These are phyloP conservation scores for Conus ventricosus DNA, from an alignment of 1,140 invertebrate genomes.

Conservation along the genomic window DNA sequence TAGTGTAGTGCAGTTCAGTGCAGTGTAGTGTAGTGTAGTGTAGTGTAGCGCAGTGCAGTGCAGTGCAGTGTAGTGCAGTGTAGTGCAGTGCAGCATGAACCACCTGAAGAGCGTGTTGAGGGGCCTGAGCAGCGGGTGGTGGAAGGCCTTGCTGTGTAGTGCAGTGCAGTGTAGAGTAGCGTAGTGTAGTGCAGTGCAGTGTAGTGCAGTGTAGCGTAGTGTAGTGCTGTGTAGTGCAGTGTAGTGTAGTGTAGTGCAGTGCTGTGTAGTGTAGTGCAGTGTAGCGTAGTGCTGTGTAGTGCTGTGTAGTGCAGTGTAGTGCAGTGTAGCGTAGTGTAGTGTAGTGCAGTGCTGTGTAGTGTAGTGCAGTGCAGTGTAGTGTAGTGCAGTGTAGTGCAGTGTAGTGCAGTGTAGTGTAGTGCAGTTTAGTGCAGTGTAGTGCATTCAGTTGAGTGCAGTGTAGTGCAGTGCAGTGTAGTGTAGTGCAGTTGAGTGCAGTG, in stretches of 20 bases:
- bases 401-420: conserved; percentile 36
- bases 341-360: conserved; percentile 38
- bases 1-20: conserved; percentile 38
- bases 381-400: conserved; percentile 26
- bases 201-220: conserved; percentile 40
- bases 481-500: conserved; percentile 34
- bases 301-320: conserved; percentile 24
- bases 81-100: too few relatives aligned
- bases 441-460: too few relatives aligned
- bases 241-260: conserved; percentile 20
- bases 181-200: not conserved
- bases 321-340: conserved; percentile 30
- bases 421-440: too few relatives aligned
- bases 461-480: conserved; percentile 29
- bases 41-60: conserved; percentile 35
- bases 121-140: conserved; percentile 37
- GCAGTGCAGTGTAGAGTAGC: too few relatives aligned
- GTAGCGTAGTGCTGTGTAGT: conserved; percentile 26
- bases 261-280: conserved; percentile 30
- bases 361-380: conserved; percentile 33
- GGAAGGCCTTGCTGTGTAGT: too few relatives aligned
- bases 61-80: conserved; percentile 23
- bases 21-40: not conserved
- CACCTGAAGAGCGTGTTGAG: conserved; percentile 74
- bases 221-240: too few relatives aligned